Evolutionary conservation across 2,797 vertebrate genomes (phyloP), one percentile per base, ranked within the genome.

Genomic region (Dendrocincla fuliginosa): DNA sequence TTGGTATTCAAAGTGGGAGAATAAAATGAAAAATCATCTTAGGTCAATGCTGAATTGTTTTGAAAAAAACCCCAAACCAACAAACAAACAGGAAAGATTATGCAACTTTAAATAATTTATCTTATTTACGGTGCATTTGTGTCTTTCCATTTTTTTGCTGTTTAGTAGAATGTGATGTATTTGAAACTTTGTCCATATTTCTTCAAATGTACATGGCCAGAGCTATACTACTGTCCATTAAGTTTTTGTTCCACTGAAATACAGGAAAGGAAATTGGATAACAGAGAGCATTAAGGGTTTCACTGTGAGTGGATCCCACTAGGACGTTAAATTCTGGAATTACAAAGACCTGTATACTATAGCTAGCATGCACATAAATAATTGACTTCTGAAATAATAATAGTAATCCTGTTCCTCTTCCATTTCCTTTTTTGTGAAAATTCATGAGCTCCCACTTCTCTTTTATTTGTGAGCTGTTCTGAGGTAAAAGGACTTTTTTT

Each of bases 241-340:
- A 86, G 49, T 77, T 75, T 96, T 91, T 94, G 52, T 97, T 97
- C 84, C 70, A 84, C 76, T 93, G 69, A 79, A 96, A 73, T 76
- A 95, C 76, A 95, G 84, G 82, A 92, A 87, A 95, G 92, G 83
- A 97, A 96, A 84, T 19, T n/a, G 60, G 67, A 22, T 95, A 93
- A 68, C 33, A 69, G 93, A 90, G 95, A 96, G 41, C 19, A 75
- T 75, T 74, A 68, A 69, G 60, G 47, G 57, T 56, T 96, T 94
- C 18, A 7, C 35, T 91, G 23, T 74, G 76, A 65, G 50, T 71
- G 55, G 25, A 73, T 87, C 96, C 70, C 52, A 39, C 79, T 90
- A 8, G 91, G 73, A 83, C 71, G 60, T 91, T 89, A 56, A 84
- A 73, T 84, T 77, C 52, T 92, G 73, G 53, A 76, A 65, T 39